Percentiles rank a stretch among this genome's conserved stretches.
Evolutionary conservation across 2,888 invertebrate species (phyloP).

Genomic region (Pediacus dermestoides): DNA sequence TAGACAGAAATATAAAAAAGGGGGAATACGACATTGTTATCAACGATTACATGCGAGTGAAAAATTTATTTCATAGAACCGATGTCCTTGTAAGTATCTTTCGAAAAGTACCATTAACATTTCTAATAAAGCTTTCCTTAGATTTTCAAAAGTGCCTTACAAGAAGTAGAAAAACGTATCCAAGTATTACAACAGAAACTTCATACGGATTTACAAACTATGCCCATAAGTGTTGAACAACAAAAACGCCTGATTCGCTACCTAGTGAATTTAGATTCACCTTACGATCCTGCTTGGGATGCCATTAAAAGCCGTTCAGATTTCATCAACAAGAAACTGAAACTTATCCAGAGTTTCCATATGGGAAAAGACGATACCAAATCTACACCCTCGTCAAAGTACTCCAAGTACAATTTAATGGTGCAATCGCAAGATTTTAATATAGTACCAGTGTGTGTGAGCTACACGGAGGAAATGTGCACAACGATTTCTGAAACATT

Average conservation of each 20-base stretch:
- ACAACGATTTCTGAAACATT: constrained; percentile 72
- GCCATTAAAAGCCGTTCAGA: constrained; percentile 82
- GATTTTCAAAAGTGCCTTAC: constrained; percentile 81
- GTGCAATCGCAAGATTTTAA: constrained; percentile 39
- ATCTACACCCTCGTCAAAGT: constrained; percentile 44
- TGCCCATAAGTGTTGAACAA: constrained; percentile 90
- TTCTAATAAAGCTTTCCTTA: constrained; percentile 43
- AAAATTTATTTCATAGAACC: constrained; percentile 91
- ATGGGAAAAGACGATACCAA: constrained; percentile 34
- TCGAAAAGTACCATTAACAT: not conserved
- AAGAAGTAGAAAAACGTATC: constrained; percentile 88
- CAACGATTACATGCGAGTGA: constrained; percentile 95
- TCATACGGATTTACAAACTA: constrained; percentile 77
- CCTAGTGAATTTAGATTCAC: constrained; percentile 70
- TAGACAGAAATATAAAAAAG: constrained; percentile 88
- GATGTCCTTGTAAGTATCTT: constrained; percentile 63
- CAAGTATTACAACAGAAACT: constrained; percentile 75
- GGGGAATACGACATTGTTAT: constrained; percentile 97
- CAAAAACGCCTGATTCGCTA: constrained; percentile 91
- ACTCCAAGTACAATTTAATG: constrained; percentile 27
- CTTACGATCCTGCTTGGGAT: constrained; percentile 94
- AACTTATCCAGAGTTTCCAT: constrained; percentile 63
- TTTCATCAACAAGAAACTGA: constrained; percentile 68
- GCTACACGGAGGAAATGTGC: constrained; percentile 72
- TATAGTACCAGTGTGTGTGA: constrained; percentile 62